A percentile compares a stretch with the other conserved stretches of the same genome.
phyloP scores from a whole-genome alignment of 2,888 invertebrate species.

The Myopa tessellatipennis region DNA sequence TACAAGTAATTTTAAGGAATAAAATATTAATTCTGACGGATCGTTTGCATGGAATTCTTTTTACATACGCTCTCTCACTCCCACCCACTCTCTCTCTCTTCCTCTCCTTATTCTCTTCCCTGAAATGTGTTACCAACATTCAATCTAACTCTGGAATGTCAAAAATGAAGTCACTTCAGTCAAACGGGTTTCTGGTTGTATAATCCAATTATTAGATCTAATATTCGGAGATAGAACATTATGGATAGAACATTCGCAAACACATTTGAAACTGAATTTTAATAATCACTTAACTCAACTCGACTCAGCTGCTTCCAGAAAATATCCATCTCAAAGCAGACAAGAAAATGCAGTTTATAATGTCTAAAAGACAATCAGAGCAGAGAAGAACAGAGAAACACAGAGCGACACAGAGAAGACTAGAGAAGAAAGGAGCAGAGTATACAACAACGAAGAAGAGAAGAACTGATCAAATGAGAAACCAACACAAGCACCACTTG shows the following conservation, averaged over 20 bases:
- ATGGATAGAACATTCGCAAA: background rate
- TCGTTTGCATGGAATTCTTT: background rate
- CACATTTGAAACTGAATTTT: constrained; percentile 1
- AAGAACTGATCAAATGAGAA: background rate
- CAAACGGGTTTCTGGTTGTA: no score
- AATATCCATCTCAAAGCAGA: background rate
- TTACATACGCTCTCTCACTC: background rate
- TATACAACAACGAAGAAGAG: background rate
- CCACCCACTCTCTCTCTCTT: background rate
- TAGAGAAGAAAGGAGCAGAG: background rate
- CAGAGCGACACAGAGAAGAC: background rate
- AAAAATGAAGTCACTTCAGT: no score
- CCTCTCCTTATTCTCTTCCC: background rate
- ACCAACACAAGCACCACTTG: background rate
- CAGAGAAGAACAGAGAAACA: background rate
- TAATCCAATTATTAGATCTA: no score
- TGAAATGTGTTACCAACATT: no score
- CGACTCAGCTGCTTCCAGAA: background rate
- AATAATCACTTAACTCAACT: constrained; percentile 11
- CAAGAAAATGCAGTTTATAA: no score
- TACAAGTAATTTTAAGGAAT: background rate
- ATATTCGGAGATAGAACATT: no score
- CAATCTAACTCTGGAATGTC: no score
- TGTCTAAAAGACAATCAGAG: no score
- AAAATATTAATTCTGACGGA: constrained; percentile 10